Base-by-base conservation (phyloP, 1,140 invertebrate genomes). In the Anoplolepis gracilipes region DNA sequence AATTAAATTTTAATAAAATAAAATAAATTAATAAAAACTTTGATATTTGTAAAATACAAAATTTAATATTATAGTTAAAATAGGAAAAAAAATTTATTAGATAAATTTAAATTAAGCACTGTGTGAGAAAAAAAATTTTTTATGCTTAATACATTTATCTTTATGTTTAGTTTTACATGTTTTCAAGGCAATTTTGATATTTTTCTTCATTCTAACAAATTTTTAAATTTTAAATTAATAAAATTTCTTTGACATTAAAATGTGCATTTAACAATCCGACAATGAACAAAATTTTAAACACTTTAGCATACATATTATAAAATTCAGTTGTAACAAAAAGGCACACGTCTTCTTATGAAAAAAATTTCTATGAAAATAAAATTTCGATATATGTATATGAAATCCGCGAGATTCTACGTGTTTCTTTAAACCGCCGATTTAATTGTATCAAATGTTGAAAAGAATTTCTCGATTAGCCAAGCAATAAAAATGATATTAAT, bases 331-430 rank as follows among this genome's bases (percentile, higher is more conserved):
- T 59, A 59, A 62, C 28, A 33, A 46, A 25, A 82, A 72, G 67
- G 78, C 78, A 82, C 67, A 59, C 36, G 33, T 2, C 30, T 62
- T 62, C 28, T 16, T 62, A 62, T 28, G 59, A 62, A 62, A 30
- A 59, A 62, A n/a, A 65, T 7, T 78, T 8, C 28, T 65, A 67
- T n/a, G 28, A 78, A 64, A 64, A 46, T 78, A 78, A 49, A 13
- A 49, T 78, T 81, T 81, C 65, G 25, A 59, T 69, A 46, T 57
- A 59, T 69, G 30, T 57, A 30, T 13, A 49, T 2, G 7, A n/a
- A 1, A 65, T 36, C 25, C 49, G 19, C 36, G 36, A 49, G 46
- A 81, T 25, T 69, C 36, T 16, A 46, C 25, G 42, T 70, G 19
- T 36, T 55, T 55, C 57, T 28, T 6, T 46, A 55, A 69, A 39